phyloP scores from a whole-genome alignment of 2,888 invertebrate species.

The Limnephilus marmoratus region DNA sequence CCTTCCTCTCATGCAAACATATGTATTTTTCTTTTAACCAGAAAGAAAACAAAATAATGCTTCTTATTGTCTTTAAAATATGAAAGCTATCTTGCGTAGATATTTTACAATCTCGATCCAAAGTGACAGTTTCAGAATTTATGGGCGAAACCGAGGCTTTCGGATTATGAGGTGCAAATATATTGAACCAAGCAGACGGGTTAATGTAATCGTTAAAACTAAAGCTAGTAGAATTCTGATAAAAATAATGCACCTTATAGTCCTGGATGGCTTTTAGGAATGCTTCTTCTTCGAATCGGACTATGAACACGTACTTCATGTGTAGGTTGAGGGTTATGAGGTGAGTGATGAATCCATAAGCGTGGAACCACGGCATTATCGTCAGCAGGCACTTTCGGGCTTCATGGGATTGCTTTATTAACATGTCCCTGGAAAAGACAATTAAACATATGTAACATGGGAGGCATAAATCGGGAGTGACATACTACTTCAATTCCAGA shows the following conservation, averaged over 20 bases:
- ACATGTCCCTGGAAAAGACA: constrained; percentile 38
- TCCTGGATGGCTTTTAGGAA: constrained; percentile 85
- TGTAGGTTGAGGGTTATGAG: constrained; percentile 79
- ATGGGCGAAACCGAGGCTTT: too few relatives aligned
- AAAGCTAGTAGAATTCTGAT: not conserved
- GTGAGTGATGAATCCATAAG: constrained; percentile 85
- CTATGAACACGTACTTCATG: constrained; percentile 76
- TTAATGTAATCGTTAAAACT: not conserved
- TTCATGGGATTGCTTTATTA: not conserved
- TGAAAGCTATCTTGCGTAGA: too few relatives aligned
- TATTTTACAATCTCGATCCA: too few relatives aligned
- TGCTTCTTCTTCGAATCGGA: constrained; percentile 84
- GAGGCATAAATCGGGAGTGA: too few relatives aligned
- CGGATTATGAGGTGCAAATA: too few relatives aligned
- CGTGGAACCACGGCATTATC: constrained; percentile 90
- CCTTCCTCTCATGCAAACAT: too few relatives aligned
- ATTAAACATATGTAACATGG: not conserved
- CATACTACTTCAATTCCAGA: too few relatives aligned
- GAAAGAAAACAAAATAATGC: too few relatives aligned
- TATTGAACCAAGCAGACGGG: too few relatives aligned
- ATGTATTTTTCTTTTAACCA: too few relatives aligned
- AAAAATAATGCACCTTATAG: constrained; percentile 75
- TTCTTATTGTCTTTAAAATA: too few relatives aligned
- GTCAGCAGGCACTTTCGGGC: constrained; percentile 72
- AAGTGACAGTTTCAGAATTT: too few relatives aligned